Conservation (phyloP, 2,113 vertebrate species). For the Synodontis membranacea region DNA sequence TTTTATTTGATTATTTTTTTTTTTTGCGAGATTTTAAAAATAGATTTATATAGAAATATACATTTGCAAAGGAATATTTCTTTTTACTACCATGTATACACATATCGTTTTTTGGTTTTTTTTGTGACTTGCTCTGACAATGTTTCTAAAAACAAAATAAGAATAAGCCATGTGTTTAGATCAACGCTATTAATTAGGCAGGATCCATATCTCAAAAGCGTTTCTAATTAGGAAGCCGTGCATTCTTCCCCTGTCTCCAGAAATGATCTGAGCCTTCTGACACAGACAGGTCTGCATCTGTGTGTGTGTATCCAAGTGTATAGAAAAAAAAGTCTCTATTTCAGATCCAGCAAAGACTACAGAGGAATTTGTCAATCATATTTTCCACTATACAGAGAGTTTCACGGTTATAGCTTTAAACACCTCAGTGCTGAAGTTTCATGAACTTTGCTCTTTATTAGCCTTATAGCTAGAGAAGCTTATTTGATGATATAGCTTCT, state of each 20-base stretch:
- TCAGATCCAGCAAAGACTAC: background rate
- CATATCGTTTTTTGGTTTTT: no score
- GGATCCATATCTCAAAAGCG: background rate
- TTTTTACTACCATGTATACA: background rate
- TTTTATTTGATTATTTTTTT: no score
- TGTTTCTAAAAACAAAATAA: background rate
- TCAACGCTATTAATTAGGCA: background rate
- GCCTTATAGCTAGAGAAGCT: background rate
- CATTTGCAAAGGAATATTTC: background rate
- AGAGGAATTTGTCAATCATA: background rate
- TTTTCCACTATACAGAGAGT: background rate
- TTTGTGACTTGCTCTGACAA: background rate
- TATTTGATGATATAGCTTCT: background rate
- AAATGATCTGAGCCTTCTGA: background rate
- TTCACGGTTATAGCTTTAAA: background rate
- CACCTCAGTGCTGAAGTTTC: background rate
- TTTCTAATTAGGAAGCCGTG: background rate
- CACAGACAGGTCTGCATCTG: slow-evolving; percentile 7
- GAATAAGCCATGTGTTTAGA: background rate
- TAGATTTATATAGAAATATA: background rate
- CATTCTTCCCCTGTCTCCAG: background rate
- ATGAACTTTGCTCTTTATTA: background rate
- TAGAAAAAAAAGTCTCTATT: background rate
- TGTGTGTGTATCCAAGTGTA: background rate
- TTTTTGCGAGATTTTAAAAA: background rate